Base-by-base conservation (phyloP, 2,888 invertebrate genomes). In the Aspidiotus rigidus region DNA sequence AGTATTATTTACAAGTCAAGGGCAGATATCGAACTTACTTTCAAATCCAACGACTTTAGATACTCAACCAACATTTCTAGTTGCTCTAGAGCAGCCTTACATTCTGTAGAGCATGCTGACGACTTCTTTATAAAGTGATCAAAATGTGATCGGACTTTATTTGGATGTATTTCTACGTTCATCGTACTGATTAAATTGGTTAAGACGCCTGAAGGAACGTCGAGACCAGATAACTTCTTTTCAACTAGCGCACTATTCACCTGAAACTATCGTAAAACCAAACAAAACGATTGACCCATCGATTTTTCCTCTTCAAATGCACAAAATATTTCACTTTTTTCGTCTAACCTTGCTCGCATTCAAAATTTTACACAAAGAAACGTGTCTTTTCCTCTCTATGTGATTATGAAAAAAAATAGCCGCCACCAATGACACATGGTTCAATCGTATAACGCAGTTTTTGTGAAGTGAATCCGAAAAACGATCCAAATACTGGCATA, bases 381-480 rank as follows among this genome's bases (percentile, higher is more conserved):
- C 78, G 74, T 85, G 84, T 72, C 85, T 85, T 63, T 84, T 71
- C 41, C 64, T 70, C 9, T 89, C 86, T 7, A 96, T 86, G 7
- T 89, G 90, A 75, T 88, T 90, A 72, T 89, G 86, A 67, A 89
- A 79, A 11, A 96, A 80, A 70, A 94, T 82, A 0, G 90, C 87
- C 73, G 86, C 82, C 71, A 93, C 76, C 7, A 94, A 77, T 54
- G 84, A 85, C 0, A 88, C 87, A 75, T 94, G 93, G 77, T 92
- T 93, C 71, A 94, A 77, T 69, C 87, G 84, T 69, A 93, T 82
- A 9, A 82, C 79, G 70, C 88, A 85, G 75, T 85, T 85, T 55
- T 86, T 83, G 49, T 83, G 84, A 69, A 83, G 81, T 2, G 87
- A 77, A 16, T 67, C 57, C 7, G 87, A 85, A 73, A 90, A 81